A percentile compares a stretch with the other conserved stretches of the same genome.
Conservation (phyloP, 2,113 vertebrate genomes). For the Pelusios castaneus region DNA sequence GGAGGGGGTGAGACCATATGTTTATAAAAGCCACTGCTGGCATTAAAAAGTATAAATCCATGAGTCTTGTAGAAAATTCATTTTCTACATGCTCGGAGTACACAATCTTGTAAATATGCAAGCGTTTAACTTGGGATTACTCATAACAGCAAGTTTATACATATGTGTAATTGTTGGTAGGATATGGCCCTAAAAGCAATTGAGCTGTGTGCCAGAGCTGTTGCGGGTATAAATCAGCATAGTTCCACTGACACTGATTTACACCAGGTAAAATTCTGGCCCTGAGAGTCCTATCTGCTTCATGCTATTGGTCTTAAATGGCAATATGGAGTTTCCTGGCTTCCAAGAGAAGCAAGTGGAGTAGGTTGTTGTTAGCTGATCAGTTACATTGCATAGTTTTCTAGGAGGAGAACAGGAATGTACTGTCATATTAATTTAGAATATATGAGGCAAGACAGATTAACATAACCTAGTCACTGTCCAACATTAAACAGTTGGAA, state of each 20-base stretch:
- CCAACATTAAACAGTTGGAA: not conserved
- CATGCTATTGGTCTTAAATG: constrained; percentile 1
- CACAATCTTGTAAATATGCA: not conserved
- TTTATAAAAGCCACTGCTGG: not conserved
- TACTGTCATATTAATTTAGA: not conserved
- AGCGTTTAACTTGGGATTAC: not conserved
- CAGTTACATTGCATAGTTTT: constrained; percentile 23
- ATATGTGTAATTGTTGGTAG: constrained; percentile 8
- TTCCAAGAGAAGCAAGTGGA: constrained; percentile 44
- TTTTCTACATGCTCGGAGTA: not conserved
- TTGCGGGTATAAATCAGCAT: not conserved
- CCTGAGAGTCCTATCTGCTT: not conserved
- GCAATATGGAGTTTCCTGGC: constrained; percentile 28
- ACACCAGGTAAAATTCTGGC: constrained; percentile 19
- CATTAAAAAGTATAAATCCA: not conserved
- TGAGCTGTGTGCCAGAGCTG: not conserved
- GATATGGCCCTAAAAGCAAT: not conserved
- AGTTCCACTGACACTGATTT: not conserved
- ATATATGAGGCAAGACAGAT: not conserved
- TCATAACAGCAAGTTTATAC: not conserved
- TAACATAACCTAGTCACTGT: not conserved
- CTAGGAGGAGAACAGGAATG: constrained; percentile 22
- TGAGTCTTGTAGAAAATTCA: not conserved
- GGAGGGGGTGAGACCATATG: not conserved
- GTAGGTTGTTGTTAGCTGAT: constrained; percentile 35